phyloP scores from a whole-genome alignment of 2,888 invertebrate genomes.

The Latrodectus elegans region DNA sequence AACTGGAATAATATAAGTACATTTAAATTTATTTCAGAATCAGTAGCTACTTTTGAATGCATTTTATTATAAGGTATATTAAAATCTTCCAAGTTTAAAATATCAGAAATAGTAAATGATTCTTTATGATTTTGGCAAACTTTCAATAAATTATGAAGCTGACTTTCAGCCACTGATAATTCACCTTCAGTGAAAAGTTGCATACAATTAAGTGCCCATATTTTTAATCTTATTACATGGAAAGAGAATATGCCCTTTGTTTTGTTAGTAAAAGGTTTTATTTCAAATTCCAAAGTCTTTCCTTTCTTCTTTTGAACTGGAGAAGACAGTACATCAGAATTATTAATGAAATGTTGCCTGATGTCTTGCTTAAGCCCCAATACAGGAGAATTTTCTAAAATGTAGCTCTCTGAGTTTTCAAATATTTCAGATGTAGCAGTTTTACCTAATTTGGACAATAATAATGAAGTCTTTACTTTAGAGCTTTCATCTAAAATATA shows the following conservation, averaged over 20 bases:
- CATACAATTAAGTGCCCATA: slow-evolving; percentile 21
- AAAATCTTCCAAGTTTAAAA: background rate
- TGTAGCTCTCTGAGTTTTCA: slow-evolving; percentile 6
- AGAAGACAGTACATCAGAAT: slow-evolving; percentile 41
- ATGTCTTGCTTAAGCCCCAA: slow-evolving; percentile 15
- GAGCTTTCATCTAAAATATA: slow-evolving; percentile 40
- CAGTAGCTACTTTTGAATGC: background rate
- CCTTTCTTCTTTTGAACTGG: slow-evolving; percentile 20
- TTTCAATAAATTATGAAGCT: slow-evolving; percentile 14
- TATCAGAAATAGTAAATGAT: background rate
- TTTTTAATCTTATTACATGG: slow-evolving; percentile 38
- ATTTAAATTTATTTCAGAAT: slow-evolving; percentile 25
- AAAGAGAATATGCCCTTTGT: slow-evolving; percentile 9
- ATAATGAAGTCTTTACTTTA: slow-evolving; percentile 18
- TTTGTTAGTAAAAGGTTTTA: background rate
- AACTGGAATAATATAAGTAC: slow-evolving; percentile 4
- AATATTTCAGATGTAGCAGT: background rate
- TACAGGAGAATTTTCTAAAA: background rate
- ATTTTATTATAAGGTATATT: background rate
- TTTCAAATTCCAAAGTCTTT: slow-evolving; percentile 15
- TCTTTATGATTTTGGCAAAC: slow-evolving; percentile 23
- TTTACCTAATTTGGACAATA: slow-evolving; percentile 14
- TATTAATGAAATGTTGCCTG: slow-evolving; percentile 35
- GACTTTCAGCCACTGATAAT: slow-evolving; percentile 6
- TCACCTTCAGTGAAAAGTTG: slow-evolving; percentile 12